Evolutionary conservation across 2,113 vertebrate genomes (phyloP), one percentile per base, ranked within the genome.

Genomic region (Psilopsiagon aurifrons): DNA sequence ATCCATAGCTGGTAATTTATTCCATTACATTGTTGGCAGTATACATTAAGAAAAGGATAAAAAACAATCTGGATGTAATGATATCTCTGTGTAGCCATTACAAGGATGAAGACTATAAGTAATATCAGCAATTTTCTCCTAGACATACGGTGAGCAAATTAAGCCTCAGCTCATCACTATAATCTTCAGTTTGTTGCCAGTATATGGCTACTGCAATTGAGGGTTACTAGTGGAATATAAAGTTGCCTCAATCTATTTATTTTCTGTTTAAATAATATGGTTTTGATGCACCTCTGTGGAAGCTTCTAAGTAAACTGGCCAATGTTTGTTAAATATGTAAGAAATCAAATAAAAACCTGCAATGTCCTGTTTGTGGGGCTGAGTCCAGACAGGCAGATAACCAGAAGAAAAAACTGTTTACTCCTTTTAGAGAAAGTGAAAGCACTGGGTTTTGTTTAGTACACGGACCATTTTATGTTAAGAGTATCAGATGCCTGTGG

Each of bases 161-260:
- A 83, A 64, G 19, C 60, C 33, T 91, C 90, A 90, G 67, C 69
- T 95, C 91, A 82, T 86, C 69, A 37, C 81, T 70, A 17, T n/a
- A 96, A 84, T 92, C 86, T 94, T 94, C 35, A 82, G 24, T 57
- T 68, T 93, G 54, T 44, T 91, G 84, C 70, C 68, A 63, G 94
- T 94, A 27, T 74, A 67, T 37, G 37, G 47, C 54, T 63, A 69
- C 68, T 75, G 57, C 47, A 94, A 74, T 96, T 95, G 94, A 57
- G 43, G 67, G 27, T 41, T 86, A 69, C 83, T 66, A 17, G 41
- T 82, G 35, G 64, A 97, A 90, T 70, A 86, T 54, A 84, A 68
- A 86, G 63, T 94, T 92, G 14, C 18, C 96, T 88, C 75, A 91
- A 43, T 91, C 27, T 95, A 70, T 95, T 94, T 80, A 89, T 94